Evolutionary conservation across 2,888 invertebrate species (phyloP).

Genomic region (Plagodis dolabraria): DNA sequence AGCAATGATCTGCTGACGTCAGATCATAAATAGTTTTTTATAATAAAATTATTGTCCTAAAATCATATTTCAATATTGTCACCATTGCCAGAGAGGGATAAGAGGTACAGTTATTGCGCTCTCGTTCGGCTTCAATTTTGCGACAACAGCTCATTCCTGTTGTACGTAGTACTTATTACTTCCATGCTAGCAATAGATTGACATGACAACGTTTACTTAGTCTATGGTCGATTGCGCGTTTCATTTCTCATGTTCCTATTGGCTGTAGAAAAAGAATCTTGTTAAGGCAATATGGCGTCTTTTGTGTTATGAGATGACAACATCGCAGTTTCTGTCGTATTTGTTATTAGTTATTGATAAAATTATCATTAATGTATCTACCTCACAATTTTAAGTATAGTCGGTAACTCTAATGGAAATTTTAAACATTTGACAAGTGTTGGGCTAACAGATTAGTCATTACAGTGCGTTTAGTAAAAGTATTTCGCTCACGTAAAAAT

Average conservation of each 20-base stretch:
- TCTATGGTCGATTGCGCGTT: conserved; percentile 45
- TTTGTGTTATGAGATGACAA: conserved; percentile 84
- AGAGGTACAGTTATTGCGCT: no score
- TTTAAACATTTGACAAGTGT: conserved; percentile 50
- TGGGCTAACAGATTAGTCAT: conserved; percentile 45
- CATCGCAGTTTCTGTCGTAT: conserved; percentile 82
- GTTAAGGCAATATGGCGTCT: conserved; percentile 81
- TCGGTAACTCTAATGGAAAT: conserved; percentile 58
- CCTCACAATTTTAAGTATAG: conserved; percentile 73
- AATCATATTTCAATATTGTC: no score
- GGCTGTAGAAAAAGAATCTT: conserved; percentile 44
- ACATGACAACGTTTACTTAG: conserved; percentile 30
- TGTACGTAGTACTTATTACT: no score
- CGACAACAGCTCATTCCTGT: no score
- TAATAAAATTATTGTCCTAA: no score
- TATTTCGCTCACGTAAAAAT: conserved; percentile 80
- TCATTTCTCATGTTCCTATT: conserved; percentile 34
- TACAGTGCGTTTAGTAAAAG: conserved; percentile 69
- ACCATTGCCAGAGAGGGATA: no score
- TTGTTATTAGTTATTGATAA: conserved; percentile 67
- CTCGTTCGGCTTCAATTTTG: no score
- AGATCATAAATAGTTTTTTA: no score
- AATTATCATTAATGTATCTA: conserved; percentile 64
- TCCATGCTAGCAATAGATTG: not conserved
- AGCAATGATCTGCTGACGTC: no score